Conservation (phyloP, 1,140 invertebrate species). For the Camponotus pennsylvanicus region DNA sequence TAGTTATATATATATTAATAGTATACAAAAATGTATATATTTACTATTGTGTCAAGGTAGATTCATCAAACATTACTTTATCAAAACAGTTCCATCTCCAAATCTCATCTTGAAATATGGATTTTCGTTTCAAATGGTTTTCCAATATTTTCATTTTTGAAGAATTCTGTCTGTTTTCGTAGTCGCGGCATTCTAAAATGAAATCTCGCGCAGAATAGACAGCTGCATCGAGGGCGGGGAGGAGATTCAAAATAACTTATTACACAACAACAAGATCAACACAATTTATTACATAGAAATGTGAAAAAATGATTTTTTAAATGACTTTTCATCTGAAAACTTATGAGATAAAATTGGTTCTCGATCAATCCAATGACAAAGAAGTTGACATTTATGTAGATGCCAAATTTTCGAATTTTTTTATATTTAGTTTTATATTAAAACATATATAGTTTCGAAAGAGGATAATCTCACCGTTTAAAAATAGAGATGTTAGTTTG, state of each 20-base stretch:
- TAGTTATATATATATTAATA: slow-evolving; percentile 14
- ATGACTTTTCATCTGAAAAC: neutral
- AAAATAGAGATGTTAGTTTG: no score
- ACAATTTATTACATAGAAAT: neutral
- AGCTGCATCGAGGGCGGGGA: neutral
- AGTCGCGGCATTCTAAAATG: slow-evolving; percentile 38
- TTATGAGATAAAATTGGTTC: neutral
- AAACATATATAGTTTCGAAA: neutral
- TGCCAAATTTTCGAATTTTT: neutral
- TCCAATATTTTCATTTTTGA: slow-evolving; percentile 63
- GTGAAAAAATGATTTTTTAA: neutral
- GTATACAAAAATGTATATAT: neutral
- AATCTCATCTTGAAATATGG: slow-evolving; percentile 27
- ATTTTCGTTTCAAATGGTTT: slow-evolving; percentile 58
- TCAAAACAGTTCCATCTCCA: slow-evolving; percentile 46
- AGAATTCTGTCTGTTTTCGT: slow-evolving; percentile 33
- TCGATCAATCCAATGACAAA: neutral
- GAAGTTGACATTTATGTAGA: neutral
- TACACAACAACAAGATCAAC: neutral
- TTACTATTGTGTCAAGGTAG: slow-evolving; percentile 14
- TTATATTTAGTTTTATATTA: neutral
- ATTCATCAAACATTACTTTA: slow-evolving; percentile 57
- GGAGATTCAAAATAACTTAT: neutral
- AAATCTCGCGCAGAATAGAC: slow-evolving; percentile 27
- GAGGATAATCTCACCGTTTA: no score